Evolutionary conservation across 1,140 invertebrate genomes (phyloP).

Genomic region (Fopius arisanus): DNA sequence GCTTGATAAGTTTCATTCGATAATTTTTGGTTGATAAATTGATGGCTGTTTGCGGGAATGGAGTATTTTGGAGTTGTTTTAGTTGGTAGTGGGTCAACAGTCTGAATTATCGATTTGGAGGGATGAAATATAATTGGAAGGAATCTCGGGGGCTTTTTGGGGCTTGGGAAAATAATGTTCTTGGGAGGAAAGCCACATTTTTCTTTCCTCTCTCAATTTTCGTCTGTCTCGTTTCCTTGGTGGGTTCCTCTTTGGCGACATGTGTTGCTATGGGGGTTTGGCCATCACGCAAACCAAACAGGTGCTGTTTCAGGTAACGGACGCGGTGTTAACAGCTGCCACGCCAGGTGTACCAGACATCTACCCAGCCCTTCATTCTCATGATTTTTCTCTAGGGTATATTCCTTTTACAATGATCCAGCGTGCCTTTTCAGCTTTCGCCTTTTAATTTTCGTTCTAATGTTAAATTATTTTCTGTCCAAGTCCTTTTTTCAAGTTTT

Average conservation of each 20-base stretch:
- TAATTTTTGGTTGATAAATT: too few species aligned
- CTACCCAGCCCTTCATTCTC: not conserved
- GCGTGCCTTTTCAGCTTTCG: not conserved
- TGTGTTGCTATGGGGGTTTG: constrained; percentile 47
- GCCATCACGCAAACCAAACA: constrained; percentile 58
- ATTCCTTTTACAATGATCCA: not conserved
- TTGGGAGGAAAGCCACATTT: not conserved
- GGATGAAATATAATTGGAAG: too few species aligned
- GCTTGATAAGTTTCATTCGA: too few species aligned
- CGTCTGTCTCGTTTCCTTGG: not conserved
- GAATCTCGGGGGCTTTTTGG: not conserved
- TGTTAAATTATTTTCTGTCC: too few species aligned
- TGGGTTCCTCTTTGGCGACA: constrained; percentile 27
- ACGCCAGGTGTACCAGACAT: constrained; percentile 53
- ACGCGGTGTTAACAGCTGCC: constrained; percentile 57
- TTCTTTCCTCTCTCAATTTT: not conserved
- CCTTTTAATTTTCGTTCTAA: not conserved
- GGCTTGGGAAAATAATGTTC: not conserved
- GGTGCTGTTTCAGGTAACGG: constrained; percentile 60
- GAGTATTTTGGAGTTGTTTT: too few species aligned
- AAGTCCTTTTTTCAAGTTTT: not conserved
- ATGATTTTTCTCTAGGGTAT: constrained; percentile 15
- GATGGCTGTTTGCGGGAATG: too few species aligned
- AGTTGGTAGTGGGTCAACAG: too few species aligned
- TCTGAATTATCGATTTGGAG: too few species aligned